These are phyloP conservation scores for Erynnis tages DNA, from an alignment of 2,888 invertebrate species.

Conservation along the genomic window DNA sequence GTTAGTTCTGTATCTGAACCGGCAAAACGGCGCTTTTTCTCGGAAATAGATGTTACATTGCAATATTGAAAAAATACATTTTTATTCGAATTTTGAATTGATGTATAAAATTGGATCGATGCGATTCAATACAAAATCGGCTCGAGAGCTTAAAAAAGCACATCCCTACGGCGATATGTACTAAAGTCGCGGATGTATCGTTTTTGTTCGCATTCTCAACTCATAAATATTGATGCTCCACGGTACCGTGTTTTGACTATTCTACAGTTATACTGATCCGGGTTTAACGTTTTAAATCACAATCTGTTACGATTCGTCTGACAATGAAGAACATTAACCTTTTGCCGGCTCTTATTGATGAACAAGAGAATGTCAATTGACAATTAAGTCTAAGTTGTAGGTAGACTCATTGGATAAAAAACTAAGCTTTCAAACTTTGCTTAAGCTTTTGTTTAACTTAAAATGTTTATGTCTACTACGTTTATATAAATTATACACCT, in stretches of 20 bases:
- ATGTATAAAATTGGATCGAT: too few relatives aligned
- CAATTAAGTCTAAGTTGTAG: neutral
- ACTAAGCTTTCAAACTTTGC: neutral
- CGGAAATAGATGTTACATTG: too few relatives aligned
- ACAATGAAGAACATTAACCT: slow-evolving; percentile 9
- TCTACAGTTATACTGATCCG: slow-evolving; percentile 50
- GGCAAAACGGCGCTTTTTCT: too few relatives aligned
- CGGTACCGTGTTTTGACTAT: slow-evolving; percentile 41
- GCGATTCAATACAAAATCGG: too few relatives aligned
- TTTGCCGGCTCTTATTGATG: neutral
- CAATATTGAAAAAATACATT: too few relatives aligned
- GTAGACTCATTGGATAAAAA: too few relatives aligned
- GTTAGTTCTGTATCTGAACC: too few relatives aligned
- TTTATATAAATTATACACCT: too few relatives aligned
- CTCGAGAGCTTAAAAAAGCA: too few relatives aligned
- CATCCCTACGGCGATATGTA: slow-evolving; percentile 1
- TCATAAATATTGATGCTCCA: slow-evolving; percentile 48
- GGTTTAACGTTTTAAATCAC: slow-evolving; percentile 47
- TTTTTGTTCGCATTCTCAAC: slow-evolving; percentile 63
- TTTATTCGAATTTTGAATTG: too few relatives aligned
- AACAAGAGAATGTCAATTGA: neutral
- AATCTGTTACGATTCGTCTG: slow-evolving; percentile 5
- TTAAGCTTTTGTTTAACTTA: neutral
- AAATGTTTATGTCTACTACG: too few relatives aligned
- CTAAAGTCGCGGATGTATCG: slow-evolving; percentile 54